Evolutionary conservation across 2,113 vertebrate species (phyloP).

Genomic region (Microcebus tavaratra): DNA sequence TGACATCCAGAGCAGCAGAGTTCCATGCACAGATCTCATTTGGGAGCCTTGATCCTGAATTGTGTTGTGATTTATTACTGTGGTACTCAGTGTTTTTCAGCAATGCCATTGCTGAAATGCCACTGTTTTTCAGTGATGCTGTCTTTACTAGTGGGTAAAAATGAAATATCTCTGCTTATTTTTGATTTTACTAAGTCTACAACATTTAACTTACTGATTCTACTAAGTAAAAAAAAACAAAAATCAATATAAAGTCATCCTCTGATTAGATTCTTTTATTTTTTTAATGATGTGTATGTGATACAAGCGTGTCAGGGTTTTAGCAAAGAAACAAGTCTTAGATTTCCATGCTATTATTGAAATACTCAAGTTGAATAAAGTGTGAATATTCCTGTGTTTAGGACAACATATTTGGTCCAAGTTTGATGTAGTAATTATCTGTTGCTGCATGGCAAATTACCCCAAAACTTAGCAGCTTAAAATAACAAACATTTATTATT

Average conservation of each 20-base stretch:
- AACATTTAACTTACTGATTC: slow-evolving; percentile 25
- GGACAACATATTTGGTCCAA: not conserved
- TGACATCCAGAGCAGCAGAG: not conserved
- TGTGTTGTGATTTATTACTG: slow-evolving; percentile 42
- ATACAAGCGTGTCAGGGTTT: not conserved
- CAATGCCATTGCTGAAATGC: not conserved
- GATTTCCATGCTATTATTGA: not conserved
- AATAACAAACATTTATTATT: not conserved
- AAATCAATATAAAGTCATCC: not conserved
- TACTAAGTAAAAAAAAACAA: not conserved
- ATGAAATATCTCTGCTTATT: not conserved
- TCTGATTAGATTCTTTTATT: not conserved
- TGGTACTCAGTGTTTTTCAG: not conserved
- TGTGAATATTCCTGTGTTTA: not conserved
- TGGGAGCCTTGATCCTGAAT: not conserved
- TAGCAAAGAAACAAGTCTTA: not conserved
- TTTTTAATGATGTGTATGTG: not conserved
- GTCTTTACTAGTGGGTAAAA: slow-evolving; percentile 46
- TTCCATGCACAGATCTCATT: not conserved
- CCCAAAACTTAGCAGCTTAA: not conserved
- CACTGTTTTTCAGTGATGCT: not conserved
- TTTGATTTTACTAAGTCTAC: slow-evolving; percentile 39
- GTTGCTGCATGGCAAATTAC: not conserved
- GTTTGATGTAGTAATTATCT: not conserved
- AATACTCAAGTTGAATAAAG: not conserved